phyloP scores from a whole-genome alignment of 2,797 vertebrate genomes.

The Scomberomorus guttatus region DNA sequence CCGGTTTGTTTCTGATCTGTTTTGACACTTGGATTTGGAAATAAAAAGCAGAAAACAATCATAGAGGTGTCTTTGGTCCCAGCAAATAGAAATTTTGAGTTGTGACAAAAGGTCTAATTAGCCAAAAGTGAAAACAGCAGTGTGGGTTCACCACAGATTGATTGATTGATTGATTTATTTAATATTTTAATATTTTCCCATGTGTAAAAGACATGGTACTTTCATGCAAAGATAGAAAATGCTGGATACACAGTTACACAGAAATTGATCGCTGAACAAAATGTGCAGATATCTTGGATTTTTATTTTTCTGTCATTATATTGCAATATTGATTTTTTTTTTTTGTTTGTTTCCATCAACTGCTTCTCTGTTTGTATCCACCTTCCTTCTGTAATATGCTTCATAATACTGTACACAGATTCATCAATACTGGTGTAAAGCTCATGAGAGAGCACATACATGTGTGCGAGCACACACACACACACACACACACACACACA shows the following conservation, averaged over 20 bases:
- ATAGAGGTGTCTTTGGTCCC: background rate
- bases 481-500: background rate
- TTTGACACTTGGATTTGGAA: background rate
- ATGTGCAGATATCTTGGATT: background rate
- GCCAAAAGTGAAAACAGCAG: background rate
- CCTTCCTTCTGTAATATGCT: background rate
- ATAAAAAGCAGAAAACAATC: background rate
- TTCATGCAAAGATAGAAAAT: background rate
- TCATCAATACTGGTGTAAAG: background rate
- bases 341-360: background rate
- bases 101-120: background rate
- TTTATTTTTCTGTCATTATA: background rate
- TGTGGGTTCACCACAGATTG: background rate
- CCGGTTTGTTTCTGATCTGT: background rate
- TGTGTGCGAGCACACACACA: background rate
- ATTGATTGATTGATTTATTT: no score
- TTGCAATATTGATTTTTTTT: background rate
- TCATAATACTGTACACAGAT: background rate
- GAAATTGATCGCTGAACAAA: background rate
- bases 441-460: background rate
- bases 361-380: background rate
- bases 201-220: no score
- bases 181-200: no score
- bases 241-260: no score
- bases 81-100: no score